phyloP scores from a whole-genome alignment of 1,140 invertebrate genomes.

The Aphidius ervi region DNA sequence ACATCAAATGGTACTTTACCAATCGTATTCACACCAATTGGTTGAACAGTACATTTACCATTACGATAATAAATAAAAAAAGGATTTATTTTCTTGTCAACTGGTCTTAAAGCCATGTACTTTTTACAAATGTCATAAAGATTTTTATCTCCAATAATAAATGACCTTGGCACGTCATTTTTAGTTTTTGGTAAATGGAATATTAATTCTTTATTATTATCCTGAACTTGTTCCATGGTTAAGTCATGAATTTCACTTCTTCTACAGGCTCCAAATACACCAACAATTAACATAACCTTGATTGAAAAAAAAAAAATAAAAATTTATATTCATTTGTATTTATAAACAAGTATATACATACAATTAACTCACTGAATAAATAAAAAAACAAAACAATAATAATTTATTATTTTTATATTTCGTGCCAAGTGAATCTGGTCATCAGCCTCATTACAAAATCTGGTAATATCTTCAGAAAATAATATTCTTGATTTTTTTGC shows the following conservation, averaged over 20 bases:
- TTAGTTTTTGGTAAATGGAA: constrained; percentile 15
- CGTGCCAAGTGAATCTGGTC: too few species aligned
- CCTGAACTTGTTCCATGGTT: constrained; percentile 5
- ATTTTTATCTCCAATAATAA: constrained; percentile 15
- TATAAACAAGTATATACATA: too few species aligned
- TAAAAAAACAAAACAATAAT: too few species aligned
- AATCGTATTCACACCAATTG: constrained; percentile 13
- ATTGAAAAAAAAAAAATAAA: background rate
- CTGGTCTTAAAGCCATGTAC: too few species aligned
- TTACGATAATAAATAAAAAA: constrained; percentile 10
- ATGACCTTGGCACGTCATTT: constrained; percentile 14
- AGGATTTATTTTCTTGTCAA: too few species aligned
- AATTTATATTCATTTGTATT: background rate
- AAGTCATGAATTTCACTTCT: constrained; percentile 14
- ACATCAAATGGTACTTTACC: background rate
- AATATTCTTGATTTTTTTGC: too few species aligned
- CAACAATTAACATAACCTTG: constrained; percentile 18
- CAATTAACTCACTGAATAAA: too few species aligned
- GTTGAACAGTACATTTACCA: constrained; percentile 3
- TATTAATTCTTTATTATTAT: background rate
- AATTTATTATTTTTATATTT: too few species aligned
- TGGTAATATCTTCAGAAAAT: too few species aligned
- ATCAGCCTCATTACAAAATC: too few species aligned
- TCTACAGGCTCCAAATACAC: constrained; percentile 12
- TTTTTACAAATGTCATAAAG: constrained; percentile 19